A percentile compares a stretch with the other conserved stretches of the same genome.
Conservation (phyloP, 2,113 vertebrate genomes). For the Stomatorhinus ivindoensis region DNA sequence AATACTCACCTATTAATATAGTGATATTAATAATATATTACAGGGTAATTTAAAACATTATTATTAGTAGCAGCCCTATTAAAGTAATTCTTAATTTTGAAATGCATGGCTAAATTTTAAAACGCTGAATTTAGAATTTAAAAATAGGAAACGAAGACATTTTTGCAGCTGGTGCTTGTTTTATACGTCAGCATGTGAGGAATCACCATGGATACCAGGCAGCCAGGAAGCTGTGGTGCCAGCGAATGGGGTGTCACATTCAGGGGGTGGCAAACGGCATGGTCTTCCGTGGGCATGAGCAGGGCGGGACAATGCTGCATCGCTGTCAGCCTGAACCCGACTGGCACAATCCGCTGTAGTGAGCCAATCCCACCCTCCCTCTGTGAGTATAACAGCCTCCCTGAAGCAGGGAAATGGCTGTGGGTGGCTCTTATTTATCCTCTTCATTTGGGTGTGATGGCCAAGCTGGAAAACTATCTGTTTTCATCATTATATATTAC, state of each 20-base stretch:
- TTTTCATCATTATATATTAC: not conserved
- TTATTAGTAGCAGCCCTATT: not conserved
- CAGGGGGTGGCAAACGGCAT: not conserved
- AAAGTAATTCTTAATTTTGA: not conserved
- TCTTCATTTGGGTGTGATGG: not conserved
- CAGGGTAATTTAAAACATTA: not conserved
- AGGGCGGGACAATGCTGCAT: not conserved
- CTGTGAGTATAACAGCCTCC: not conserved
- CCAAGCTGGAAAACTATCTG: not conserved
- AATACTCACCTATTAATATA: not conserved
- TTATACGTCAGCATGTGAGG: not conserved
- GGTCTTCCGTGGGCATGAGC: not conserved
- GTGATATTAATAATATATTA: not conserved
- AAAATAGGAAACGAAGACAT: not conserved
- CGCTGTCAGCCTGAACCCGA: not conserved
- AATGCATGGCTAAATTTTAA: not conserved
- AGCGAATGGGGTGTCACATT: not conserved
- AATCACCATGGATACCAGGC: not conserved
- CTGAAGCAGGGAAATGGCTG: not conserved
- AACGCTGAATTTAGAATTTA: not conserved
- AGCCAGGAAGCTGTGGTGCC: not conserved
- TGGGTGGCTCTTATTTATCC: not conserved
- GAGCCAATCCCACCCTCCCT: not conserved
- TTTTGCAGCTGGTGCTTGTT: not conserved
- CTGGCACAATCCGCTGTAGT: not conserved